These are phyloP conservation scores for Diplolepis rosae DNA, from an alignment of 2,888 invertebrate genomes.

Conservation along the genomic window DNA sequence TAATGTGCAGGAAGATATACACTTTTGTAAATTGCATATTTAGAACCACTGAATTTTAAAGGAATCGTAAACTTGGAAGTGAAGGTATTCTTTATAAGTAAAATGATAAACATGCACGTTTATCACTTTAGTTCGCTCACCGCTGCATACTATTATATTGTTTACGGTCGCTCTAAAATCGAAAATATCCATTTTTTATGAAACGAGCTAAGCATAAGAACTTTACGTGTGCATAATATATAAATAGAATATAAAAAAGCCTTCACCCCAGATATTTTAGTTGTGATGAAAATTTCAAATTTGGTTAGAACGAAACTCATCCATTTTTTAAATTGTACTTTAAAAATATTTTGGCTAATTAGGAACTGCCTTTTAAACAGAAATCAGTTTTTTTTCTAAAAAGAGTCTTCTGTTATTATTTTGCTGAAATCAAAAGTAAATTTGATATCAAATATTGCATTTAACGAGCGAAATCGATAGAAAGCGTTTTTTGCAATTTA, in stretches of 20 bases:
- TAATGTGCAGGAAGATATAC: not conserved
- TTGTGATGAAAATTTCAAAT: constrained; percentile 32
- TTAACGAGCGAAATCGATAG: not conserved
- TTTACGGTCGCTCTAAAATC: constrained; percentile 41
- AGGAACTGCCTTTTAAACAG: not conserved
- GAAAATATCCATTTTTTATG: constrained; percentile 48
- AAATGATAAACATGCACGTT: not conserved
- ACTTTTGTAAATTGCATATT: constrained; percentile 8
- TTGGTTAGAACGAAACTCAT: not conserved
- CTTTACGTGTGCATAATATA: constrained; percentile 36
- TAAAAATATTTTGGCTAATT: not conserved
- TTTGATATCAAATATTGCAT: constrained; percentile 4
- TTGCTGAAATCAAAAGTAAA: not conserved
- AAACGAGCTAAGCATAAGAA: constrained; percentile 39
- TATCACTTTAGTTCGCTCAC: too few species aligned
- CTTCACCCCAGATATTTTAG: not conserved
- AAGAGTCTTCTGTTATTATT: not conserved
- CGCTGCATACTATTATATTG: not conserved
- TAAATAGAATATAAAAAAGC: not conserved
- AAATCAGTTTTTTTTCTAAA: not conserved
- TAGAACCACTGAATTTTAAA: not conserved
- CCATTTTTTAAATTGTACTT: not conserved
- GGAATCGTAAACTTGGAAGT: not conserved
- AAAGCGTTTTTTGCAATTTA: not conserved
- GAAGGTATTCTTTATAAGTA: not conserved